These are phyloP conservation scores for Drosophila macrospina DNA, from an alignment of 2,888 invertebrate species.

Conservation along the genomic window DNA sequence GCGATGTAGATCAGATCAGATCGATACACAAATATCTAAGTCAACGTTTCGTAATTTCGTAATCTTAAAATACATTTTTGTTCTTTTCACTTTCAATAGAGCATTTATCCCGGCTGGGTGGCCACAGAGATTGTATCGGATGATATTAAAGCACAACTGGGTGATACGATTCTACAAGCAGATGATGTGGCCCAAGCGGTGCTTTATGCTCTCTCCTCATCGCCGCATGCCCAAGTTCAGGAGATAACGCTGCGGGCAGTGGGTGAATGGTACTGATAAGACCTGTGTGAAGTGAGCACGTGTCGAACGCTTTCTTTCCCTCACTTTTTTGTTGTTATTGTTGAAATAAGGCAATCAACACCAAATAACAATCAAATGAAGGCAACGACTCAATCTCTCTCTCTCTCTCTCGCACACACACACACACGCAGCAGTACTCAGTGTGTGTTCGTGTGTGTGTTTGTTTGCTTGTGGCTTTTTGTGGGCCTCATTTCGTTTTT, in stretches of 20 bases:
- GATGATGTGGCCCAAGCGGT: conserved; percentile 83
- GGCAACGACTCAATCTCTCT: conserved; percentile 24
- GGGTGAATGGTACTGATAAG: conserved; percentile 78
- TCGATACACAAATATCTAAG: too few relatives aligned
- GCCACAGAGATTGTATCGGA: conserved; percentile 83
- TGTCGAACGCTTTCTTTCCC: conserved; percentile 10
- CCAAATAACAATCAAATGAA: conserved; percentile 65
- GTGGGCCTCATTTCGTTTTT: conserved; percentile 49
- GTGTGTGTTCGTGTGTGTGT: conserved; percentile 1
- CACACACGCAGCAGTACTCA: neutral
- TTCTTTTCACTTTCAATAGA: conserved; percentile 54
- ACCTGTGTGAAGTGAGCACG: conserved; percentile 24
- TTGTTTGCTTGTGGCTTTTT: conserved; percentile 17
- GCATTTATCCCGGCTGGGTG: conserved; percentile 83
- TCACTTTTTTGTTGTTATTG: conserved; percentile 19
- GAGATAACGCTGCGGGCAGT: conserved; percentile 82
- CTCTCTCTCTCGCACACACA: conserved; percentile 8
- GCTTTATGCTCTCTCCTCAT: conserved; percentile 78
- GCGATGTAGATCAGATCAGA: neutral
- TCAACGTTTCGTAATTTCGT: too few relatives aligned
- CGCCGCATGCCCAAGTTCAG: conserved; percentile 79
- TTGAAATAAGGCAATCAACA: conserved; percentile 57
- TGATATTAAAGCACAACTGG: conserved; percentile 64
- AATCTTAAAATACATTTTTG: too few relatives aligned
- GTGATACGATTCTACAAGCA: conserved; percentile 73